phyloP scores from a whole-genome alignment of 2,113 vertebrate species.

The Bujurquina vittata region DNA sequence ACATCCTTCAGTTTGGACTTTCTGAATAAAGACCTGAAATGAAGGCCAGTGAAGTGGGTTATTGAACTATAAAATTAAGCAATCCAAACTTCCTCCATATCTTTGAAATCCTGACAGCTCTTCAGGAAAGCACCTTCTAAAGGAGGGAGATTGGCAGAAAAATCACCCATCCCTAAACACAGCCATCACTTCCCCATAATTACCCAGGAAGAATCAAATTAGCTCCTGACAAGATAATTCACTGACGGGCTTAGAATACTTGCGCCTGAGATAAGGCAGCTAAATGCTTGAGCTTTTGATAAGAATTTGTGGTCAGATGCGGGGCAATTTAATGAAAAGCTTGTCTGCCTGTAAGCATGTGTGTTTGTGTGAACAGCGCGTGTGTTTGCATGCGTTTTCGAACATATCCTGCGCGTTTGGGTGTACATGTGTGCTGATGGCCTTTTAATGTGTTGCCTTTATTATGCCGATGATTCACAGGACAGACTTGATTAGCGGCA shows the following conservation, averaged over 20 bases:
- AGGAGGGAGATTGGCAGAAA: conserved; percentile 42
- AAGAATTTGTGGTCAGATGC: conserved; percentile 49
- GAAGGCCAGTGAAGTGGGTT: conserved; percentile 52
- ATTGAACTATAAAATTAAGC: conserved; percentile 66
- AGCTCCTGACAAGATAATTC: conserved; percentile 78
- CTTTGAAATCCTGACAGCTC: conserved; percentile 50
- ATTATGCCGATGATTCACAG: background rate
- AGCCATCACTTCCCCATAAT: conserved; percentile 75
- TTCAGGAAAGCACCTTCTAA: conserved; percentile 36
- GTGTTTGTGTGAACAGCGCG: background rate
- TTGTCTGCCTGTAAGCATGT: background rate
- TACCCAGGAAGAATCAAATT: conserved; percentile 78
- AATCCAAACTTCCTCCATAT: conserved; percentile 47
- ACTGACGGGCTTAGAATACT: conserved; percentile 55
- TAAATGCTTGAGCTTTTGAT: conserved; percentile 56
- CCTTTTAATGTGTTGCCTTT: background rate
- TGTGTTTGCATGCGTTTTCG: conserved; percentile 14
- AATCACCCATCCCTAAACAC: conserved; percentile 64
- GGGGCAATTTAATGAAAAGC: conserved; percentile 26
- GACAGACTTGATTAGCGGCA: conserved; percentile 14
- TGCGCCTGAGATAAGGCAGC: conserved; percentile 57
- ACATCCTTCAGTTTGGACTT: conserved; percentile 29
- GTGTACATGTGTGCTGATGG: background rate
- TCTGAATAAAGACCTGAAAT: conserved; percentile 23
- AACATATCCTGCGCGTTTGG: background rate